Evolutionary conservation across 64 coral and sea anemone species (phyloP), one percentile per base, ranked within the genome.

Genomic region (Actinia tenebrosa): DNA sequence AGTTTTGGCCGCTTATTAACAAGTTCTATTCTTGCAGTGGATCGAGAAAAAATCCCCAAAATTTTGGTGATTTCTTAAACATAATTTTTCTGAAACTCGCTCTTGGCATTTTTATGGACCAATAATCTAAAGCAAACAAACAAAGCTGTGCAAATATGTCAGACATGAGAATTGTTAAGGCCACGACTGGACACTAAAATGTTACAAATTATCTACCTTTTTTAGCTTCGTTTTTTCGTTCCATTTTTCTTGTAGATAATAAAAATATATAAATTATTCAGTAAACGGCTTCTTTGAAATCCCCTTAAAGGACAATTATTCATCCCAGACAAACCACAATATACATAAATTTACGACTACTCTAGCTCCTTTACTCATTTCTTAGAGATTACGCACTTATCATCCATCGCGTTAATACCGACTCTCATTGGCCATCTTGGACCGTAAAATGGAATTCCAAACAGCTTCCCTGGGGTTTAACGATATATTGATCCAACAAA

Each of bases 121-220:
- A 66, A 75, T 75, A 75, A 75, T 37, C 26, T 14, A 75, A 75
- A 75, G 25, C 69, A 75, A 75, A 75, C 69, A 75, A 75, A 30
- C 26, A 42, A 75, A 75, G 23, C 69, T 75, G 69, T 75, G 7
- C 25, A 75, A 75, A 75, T 42, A 75, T 75, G 69, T 30, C n/a
- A 75, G 27, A 27, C 10, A 75, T 27, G 10, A 75, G 15, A 75
- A 75, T 75, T 75, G 69, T 75, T 30, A 75, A 75, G 20, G 69
- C 25, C 69, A 14, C 27, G 42, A 75, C 25, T 42, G 1, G 69
- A 75, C 42, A 75, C 14, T 42, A 75, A 75, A 75, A 30, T 75
- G n/a, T 75, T 75, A 3, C 26, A n/a, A 42, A 27, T 14, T 75
- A 14, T 75, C 69, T 13, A 27, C 3, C 26, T 26, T 37, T 26